These are phyloP conservation scores for Baccha elongata DNA, from an alignment of 2,888 invertebrate genomes.

Conservation along the genomic window DNA sequence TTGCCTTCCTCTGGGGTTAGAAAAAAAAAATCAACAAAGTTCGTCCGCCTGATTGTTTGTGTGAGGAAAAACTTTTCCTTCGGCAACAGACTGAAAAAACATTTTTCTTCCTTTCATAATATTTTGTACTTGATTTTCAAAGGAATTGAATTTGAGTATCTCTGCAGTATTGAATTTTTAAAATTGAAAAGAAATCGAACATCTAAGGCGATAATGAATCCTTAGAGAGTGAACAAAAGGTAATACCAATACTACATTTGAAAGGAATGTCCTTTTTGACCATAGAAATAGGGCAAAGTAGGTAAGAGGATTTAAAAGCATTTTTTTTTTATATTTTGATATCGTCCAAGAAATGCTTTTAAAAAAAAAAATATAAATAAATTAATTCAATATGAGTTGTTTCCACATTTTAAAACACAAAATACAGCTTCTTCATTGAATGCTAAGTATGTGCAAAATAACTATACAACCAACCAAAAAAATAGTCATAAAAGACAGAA, in stretches of 20 bases:
- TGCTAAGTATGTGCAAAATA: neutral
- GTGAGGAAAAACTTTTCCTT: constrained; percentile 4
- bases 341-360: too few species aligned
- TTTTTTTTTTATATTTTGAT: too few species aligned
- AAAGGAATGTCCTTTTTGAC: neutral
- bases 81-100: constrained; percentile 20
- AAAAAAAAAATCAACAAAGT: constrained; percentile 22
- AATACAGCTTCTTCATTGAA: neutral
- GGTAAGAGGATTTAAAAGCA: too few species aligned
- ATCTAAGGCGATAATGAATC: constrained; percentile 32
- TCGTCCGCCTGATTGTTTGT: constrained; percentile 32
- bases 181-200: constrained; percentile 42
- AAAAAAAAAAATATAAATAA: too few species aligned
- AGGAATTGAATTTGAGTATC: constrained; percentile 31
- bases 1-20: constrained; percentile 1
- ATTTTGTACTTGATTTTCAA: constrained; percentile 14
- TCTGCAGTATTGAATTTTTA: constrained; percentile 28
- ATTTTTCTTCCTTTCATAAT: too few species aligned
- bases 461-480: neutral
- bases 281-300: neutral
- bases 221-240: neutral
- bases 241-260: too few species aligned
- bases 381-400: too few species aligned
- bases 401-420: too few species aligned
- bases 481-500: neutral